Percentiles rank a stretch among this genome's conserved stretches.
phyloP scores from a whole-genome alignment of 2,113 vertebrate species.

The Osmerus mordax region DNA sequence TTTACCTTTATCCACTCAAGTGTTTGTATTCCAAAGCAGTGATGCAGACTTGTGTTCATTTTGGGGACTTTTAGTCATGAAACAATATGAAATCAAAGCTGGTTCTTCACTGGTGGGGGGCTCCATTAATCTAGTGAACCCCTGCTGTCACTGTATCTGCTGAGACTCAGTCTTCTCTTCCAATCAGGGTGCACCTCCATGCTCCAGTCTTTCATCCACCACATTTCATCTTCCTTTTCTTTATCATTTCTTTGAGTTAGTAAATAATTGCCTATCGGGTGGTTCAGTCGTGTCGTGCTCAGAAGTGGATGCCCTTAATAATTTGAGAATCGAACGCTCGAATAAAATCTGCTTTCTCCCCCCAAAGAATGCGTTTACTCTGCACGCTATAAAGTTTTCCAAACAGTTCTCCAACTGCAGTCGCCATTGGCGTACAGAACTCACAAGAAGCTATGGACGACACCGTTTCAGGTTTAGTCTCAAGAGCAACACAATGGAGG shows the following conservation, averaged over 20 bases:
- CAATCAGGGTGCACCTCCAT: conserved; percentile 31
- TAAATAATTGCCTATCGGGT: conserved; percentile 30
- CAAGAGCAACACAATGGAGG: neutral
- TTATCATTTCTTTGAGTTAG: conserved; percentile 44
- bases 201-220: conserved; percentile 31
- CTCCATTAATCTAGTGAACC: conserved; percentile 42
- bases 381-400: neutral
- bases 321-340: too few species aligned
- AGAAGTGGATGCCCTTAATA: too few species aligned
- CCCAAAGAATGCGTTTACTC: too few species aligned
- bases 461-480: neutral
- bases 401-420: conserved; percentile 16
- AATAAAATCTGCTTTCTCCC: too few species aligned
- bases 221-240: conserved; percentile 26
- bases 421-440: too few species aligned
- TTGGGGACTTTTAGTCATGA: conserved; percentile 6
- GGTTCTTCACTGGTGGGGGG: conserved; percentile 29
- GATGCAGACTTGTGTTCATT: conserved; percentile 1
- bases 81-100: conserved; percentile 47
- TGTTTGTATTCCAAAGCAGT: neutral
- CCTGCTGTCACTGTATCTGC: conserved; percentile 29
- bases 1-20: too few species aligned
- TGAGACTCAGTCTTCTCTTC: conserved; percentile 21
- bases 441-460: neutral
- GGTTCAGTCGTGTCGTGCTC: too few species aligned